Base-by-base conservation (phyloP, 2,797 vertebrate species). In the Syndactyla subalaris region DNA sequence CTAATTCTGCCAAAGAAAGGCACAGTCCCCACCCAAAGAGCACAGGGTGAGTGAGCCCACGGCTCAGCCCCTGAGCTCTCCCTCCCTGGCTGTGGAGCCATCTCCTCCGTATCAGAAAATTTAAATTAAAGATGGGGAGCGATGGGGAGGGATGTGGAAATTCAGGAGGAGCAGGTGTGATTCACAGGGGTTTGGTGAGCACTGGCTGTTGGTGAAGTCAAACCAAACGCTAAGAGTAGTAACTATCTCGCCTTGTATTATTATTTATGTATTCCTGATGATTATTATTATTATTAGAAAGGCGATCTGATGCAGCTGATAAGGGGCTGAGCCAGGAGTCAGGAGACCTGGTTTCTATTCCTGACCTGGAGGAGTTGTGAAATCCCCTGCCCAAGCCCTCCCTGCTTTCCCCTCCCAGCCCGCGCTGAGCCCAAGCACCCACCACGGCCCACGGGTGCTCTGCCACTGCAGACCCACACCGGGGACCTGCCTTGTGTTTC, bases 221-320 rank as follows among this genome's bases (percentile, higher is more conserved):
- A 92, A 79, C 88, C 85, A 6, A 89, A 78, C 43, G 15, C 92
- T 22, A 4, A 45, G 93, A 87, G 91, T 22, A 77, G 89, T 10
- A 85, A 67, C 95, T 94, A 92, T 94, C 93, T 91, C 13, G 0
- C 79, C 82, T 61, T 43, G 75, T 89, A 96, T 96, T 96, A 96
- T 92, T 96, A 92, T 96, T 96, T 96, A 96, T 95, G 82, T 91
- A 89, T 78, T 74, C 94, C 93, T 66, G 95, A 83, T 84, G 22
- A 93, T 93, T 23, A 93, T 93, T 79, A 95, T 87, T 96, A 96
- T 97, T 95, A 96, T 94, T 92, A 96, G 95, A 96, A 96, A 96
- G 92, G 85, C 0, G 7, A 85, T 83, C 27, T 73, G 93, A 91
- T 94, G 61, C 14, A 3, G 81, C 46, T 22, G 94, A 95, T 95